Percentiles rank a stretch among this genome's conserved stretches.
phyloP scores from a whole-genome alignment of 1,140 invertebrate species.

The Babylonia areolata region DNA sequence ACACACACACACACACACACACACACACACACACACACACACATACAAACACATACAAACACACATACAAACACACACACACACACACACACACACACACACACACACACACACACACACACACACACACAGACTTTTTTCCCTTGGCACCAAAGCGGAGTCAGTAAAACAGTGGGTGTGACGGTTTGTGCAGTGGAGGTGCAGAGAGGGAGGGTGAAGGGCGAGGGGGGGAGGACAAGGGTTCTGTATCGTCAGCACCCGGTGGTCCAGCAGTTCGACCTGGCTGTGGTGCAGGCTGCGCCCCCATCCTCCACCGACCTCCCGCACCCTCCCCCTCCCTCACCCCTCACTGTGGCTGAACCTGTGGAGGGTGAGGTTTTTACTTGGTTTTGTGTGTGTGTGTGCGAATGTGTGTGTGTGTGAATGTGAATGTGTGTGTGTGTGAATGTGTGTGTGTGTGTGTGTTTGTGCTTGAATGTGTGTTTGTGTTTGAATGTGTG shows the following conservation, averaged over 20 bases:
- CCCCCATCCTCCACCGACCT: no score
- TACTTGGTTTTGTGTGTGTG: not conserved
- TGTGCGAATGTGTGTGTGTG: not conserved
- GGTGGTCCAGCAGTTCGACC: conserved; percentile 30
- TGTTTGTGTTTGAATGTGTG: not conserved
- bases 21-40: no score
- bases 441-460: not conserved
- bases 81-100: no score
- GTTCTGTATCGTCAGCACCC: conserved; percentile 36
- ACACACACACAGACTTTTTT: no score
- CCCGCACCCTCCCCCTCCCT: not conserved
- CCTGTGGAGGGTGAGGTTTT: conserved; percentile 30
- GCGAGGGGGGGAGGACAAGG: not conserved
- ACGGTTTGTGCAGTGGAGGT: not conserved
- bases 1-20: no score
- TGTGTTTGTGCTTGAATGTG: no score
- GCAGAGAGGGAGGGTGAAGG: conserved; percentile 38
- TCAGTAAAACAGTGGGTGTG: no score
- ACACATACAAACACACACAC: no score
- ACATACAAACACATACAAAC: no score
- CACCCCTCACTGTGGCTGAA: not conserved
- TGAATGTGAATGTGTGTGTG: conserved; percentile 21
- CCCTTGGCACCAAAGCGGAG: no score
- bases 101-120: no score
- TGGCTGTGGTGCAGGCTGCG: not conserved